Evolutionary conservation across 1,140 invertebrate species (phyloP), one percentile per base, ranked within the genome.

Genomic region (Rhizoglyphus robini): DNA sequence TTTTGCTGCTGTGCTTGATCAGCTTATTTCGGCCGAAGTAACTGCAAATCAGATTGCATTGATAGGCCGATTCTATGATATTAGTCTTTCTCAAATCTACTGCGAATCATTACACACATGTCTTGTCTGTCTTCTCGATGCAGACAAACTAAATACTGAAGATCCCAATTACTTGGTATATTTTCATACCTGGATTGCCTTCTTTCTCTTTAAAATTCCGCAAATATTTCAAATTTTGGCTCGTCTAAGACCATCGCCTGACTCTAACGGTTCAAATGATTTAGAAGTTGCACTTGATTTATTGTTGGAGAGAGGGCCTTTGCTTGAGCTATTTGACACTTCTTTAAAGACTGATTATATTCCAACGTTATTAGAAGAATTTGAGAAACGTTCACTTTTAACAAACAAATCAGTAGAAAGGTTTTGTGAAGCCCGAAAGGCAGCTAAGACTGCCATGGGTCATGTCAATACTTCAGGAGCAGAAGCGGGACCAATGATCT

Each of bases 51-150:
- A 93, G 72, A 73, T 95, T 18, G 73, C 86, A 59, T 84, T 92
- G 78, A 79, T 94, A 65, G 84, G 93, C 74, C 83, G 84, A 66
- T 78, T 93, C 2, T 65, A 71, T 46, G 71, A 72, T 65, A 59
- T 74, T 18, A 57, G 67, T 20, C 57, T 69, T 27, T 58, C 71
- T 3, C 72, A 80, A 79, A 54, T 96, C 0, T 93, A 88, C 72
- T 88, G 86, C 75, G 91, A 96, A 80, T 80, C 95, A 15, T 86
- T 95, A 60, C 79, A 90, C 69, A 87, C 88, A 0, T 88, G 88
- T 74, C 83, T 94, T 46, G 84, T 95, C 68, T 89, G 87, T n/a
- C 75, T 96, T 1, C 83, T 88, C 70, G 86, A 90, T 75, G 67
- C 69, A 5, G 67, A 63, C 51, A 71, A 72, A 8, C 84, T 83